Conservation (phyloP, 2,797 vertebrate species). For the Halcyon smyrnensis region DNA sequence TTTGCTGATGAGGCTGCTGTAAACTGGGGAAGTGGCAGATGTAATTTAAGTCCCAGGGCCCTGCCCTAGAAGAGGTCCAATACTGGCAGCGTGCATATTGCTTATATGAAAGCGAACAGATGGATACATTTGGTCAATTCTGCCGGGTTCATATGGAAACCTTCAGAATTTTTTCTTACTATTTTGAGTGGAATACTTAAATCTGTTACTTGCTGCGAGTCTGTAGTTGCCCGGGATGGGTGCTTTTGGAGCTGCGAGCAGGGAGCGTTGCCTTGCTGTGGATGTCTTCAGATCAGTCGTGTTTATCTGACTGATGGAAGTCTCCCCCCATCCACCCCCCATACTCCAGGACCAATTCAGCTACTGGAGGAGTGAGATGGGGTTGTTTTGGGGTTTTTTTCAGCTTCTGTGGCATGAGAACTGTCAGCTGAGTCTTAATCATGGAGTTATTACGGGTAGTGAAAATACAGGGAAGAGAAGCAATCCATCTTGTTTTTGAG, state of each 20-base stretch:
- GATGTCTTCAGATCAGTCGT: neutral
- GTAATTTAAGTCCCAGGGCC: conserved; percentile 66
- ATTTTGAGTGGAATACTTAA: conserved; percentile 62
- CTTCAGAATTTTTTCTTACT: conserved; percentile 60
- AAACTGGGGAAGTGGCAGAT: conserved; percentile 65
- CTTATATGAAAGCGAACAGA: conserved; percentile 64
- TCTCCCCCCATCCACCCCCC: neutral
- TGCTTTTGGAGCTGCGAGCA: conserved; percentile 13
- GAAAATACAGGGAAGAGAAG: conserved; percentile 9
- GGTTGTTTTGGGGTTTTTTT: neutral
- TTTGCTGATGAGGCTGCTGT: conserved; percentile 63
- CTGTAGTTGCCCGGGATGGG: neutral
- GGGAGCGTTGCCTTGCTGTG: neutral
- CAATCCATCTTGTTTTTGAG: conserved; percentile 36
- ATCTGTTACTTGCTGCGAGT: conserved; percentile 46
- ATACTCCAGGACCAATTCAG: neutral
- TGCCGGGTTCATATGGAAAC: conserved; percentile 56
- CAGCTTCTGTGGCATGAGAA: conserved; percentile 11
- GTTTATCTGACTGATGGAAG: neutral
- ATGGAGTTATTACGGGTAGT: conserved; percentile 51
- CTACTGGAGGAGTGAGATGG: conserved; percentile 44
- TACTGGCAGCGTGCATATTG: conserved; percentile 61
- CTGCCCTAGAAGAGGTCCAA: conserved; percentile 65
- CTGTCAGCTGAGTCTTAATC: conserved; percentile 56
- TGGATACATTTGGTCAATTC: conserved; percentile 70